phyloP scores from a whole-genome alignment of 2,888 invertebrate genomes.

The Stenotaenia linearis region DNA sequence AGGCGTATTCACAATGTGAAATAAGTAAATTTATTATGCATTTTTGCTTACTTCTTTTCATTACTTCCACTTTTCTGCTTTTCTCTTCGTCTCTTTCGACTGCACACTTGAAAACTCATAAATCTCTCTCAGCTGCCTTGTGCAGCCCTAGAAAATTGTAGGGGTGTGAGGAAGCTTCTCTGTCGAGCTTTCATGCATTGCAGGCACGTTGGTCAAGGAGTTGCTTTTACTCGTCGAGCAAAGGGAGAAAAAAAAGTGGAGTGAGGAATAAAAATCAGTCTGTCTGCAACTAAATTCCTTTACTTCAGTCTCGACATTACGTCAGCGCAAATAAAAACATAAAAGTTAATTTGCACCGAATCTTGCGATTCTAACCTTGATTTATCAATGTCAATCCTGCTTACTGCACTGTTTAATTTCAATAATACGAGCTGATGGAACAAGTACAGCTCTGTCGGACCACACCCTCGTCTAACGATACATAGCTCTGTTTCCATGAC shows the following conservation, averaged over 20 bases:
- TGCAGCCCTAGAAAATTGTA: not conserved
- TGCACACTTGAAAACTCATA: conserved; percentile 2
- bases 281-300: not conserved
- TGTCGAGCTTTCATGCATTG: not conserved
- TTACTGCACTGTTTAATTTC: not conserved
- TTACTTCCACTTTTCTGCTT: not conserved
- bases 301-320: not conserved
- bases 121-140: not conserved
- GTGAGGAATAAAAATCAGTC: not conserved
- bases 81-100: not conserved
- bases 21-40: not conserved
- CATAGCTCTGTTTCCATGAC: not conserved
- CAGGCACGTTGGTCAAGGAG: not conserved
- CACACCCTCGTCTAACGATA: not conserved
- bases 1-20: not conserved
- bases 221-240: not conserved
- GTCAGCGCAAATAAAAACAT: not conserved
- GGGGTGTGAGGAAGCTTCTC: conserved; percentile 8
- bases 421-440: not conserved
- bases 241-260: not conserved
- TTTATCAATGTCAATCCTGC: not conserved
- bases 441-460: not conserved
- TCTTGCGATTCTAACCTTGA: not conserved
- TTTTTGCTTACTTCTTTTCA: not conserved
- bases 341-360: not conserved